Base-by-base conservation (phyloP, 2,888 invertebrate genomes). In the Oscheius sp. region DNA sequence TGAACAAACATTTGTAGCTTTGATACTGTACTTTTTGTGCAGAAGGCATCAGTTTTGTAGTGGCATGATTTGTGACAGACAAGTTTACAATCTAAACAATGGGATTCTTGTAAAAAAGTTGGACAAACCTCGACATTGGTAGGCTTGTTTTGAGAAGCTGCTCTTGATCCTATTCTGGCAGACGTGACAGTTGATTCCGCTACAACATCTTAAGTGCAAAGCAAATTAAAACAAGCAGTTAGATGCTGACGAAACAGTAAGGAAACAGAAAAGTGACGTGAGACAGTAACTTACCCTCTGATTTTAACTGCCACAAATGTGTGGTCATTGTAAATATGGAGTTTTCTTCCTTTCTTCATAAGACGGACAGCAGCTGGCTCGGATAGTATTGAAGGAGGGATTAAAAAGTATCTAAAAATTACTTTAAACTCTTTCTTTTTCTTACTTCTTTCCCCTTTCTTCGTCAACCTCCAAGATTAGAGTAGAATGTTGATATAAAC, bases 291-390 rank as follows among this genome's bases (percentile, higher is more conserved):
- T 72, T 61, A 86, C 86, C 85, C 82, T 70, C 76, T 76, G 31
- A 85, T 76, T 74, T 85, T 84, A 15, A 85, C 85, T 3, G 86
- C 86, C 10, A 86, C 86, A 70, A 86, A 86, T 12, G 85, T 85
- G 74, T 86, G 86, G 45, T 83, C 84, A 71, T 86, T 86, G 77
- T 81, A 83, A 57, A 86, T 79, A 69, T 86, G 86, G 53, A 86
- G 77, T 67, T 86, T 86, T 71, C 84, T 84, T 29, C 86, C 86
- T 48, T 77, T 74, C 68, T 76, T 74, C 83, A 86, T 80, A 55
- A 86, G 58, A 29, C 82, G 74, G 37, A 73, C 70, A 2, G 82
- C 81, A 2, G 76, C 79, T 17, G 83, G 77, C 65, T 82, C 78
- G 23, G 70, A 69, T 27, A 82, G 68, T 72, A 84, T 78, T 58